Conservation (phyloP, 2,888 invertebrate species). For the Hemaris fuciformis region DNA sequence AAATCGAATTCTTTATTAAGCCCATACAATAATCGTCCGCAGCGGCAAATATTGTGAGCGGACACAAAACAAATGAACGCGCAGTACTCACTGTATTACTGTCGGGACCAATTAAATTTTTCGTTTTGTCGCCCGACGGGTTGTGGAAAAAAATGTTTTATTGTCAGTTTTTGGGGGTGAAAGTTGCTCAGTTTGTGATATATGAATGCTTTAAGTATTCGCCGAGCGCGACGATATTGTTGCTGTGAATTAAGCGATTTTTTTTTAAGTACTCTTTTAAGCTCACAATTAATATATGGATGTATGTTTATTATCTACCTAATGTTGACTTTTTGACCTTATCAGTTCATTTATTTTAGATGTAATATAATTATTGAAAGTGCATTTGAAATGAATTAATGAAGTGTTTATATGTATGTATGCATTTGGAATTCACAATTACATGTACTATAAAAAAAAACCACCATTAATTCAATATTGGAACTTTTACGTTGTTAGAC, state of each 20-base stretch:
- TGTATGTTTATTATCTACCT: not conserved
- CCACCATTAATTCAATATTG: too few species aligned
- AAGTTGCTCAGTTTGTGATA: slow-evolving; percentile 22
- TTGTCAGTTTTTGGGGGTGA: slow-evolving; percentile 29
- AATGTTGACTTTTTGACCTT: too few species aligned
- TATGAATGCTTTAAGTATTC: slow-evolving; percentile 9
- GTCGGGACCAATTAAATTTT: slow-evolving; percentile 53
- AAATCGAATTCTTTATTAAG: not conserved
- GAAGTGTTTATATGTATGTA: too few species aligned
- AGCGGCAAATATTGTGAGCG: slow-evolving; percentile 30
- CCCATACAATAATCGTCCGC: not conserved
- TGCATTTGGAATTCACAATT: too few species aligned
- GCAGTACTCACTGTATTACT: slow-evolving; percentile 39
- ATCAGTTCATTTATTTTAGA: too few species aligned
- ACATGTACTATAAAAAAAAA: too few species aligned
- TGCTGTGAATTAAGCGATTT: not conserved
- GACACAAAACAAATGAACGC: slow-evolving; percentile 50
- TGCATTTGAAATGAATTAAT: too few species aligned
- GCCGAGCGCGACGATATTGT: not conserved
- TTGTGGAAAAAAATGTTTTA: slow-evolving; percentile 39
- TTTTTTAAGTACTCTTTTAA: too few species aligned
- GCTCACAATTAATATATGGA: too few species aligned
- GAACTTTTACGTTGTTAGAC: too few species aligned
- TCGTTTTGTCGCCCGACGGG: slow-evolving; percentile 32
- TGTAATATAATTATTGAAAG: too few species aligned